Evolutionary conservation across 2,797 vertebrate genomes (phyloP).

Genomic region (Chiloscyllium punctatum): DNA sequence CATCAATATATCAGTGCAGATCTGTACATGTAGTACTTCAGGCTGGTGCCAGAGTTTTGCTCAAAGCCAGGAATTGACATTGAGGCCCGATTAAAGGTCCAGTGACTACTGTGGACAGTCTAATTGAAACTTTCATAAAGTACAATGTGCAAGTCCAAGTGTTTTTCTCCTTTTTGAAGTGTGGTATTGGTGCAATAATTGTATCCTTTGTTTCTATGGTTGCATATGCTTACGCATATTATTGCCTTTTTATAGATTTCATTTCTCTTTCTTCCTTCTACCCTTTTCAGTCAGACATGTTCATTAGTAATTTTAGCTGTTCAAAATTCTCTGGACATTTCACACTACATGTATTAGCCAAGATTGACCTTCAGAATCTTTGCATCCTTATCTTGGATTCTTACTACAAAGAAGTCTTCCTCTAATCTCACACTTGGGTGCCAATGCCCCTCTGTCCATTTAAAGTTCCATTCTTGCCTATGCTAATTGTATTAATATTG

Average conservation of each 20-base stretch:
- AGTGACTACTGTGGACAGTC: background rate
- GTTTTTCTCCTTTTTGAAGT: background rate
- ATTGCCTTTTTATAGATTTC: background rate
- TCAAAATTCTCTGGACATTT: background rate
- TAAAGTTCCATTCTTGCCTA: background rate
- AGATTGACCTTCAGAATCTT: background rate
- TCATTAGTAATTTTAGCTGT: background rate
- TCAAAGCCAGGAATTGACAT: background rate
- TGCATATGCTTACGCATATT: background rate
- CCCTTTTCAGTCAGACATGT: background rate
- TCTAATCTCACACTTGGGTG: background rate
- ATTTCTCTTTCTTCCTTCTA: background rate
- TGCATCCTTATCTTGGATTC: background rate
- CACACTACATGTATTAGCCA: background rate
- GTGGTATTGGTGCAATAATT: background rate
- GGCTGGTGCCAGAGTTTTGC: background rate
- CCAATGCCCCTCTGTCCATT: background rate
- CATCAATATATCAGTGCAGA: background rate
- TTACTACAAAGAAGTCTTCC: background rate
- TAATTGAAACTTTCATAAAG: background rate
- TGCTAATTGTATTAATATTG: background rate
- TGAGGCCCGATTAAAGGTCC: background rate
- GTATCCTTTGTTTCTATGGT: background rate
- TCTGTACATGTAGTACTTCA: background rate
- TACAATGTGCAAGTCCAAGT: background rate